Base-by-base conservation (phyloP, 2,113 vertebrate genomes). In the Muscicapa adusta region DNA sequence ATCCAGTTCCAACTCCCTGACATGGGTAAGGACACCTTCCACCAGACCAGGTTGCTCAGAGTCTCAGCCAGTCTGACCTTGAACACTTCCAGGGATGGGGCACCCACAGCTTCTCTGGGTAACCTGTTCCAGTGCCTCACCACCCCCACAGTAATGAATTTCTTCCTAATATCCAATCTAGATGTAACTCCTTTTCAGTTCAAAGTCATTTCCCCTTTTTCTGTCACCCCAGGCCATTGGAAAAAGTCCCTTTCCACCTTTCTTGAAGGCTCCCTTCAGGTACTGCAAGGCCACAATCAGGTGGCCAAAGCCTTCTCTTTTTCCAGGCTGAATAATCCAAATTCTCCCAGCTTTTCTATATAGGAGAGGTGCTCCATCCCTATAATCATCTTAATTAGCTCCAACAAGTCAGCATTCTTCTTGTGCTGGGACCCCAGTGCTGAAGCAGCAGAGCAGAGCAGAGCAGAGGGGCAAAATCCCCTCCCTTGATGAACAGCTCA, bases 371-470 rank as follows among this genome's bases (percentile, higher is more conserved):
- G 4, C 10, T 68, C 28, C n/a, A 53, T 23, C 33, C 47, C 8
- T 38, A 1, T 19, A 24, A 53, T 19, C 22, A 38, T 28, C 47
- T 19, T 77, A 26, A 36, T 58, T 51, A 0, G 0, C 22, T 76
- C 22, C 36, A 51, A 36, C 22, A 60, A 31, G 5, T 31, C 26
- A 22, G 6, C 28, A 47, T 10, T 26, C 26, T 38, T 20, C 62
- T 12, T 45, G 26, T 77, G 38, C 45, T 50, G 61, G 70, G 13
- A 66, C 6, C 8, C 16, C 61, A 9, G 34, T 5, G 15, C 51
- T 67, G 36, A 22, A 23, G 36, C 45, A 58, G 83, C 53, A 8
- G 20, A 50, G 45, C 36, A 76, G 20, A 50, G 45, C 36, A 76
- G 22, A 67, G 36, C 61, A 50, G 53, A 34, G 31, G 22, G 38